Evolutionary conservation across 1,140 invertebrate genomes (phyloP), one percentile per base, ranked within the genome.

Genomic region (Hestina assimilis): DNA sequence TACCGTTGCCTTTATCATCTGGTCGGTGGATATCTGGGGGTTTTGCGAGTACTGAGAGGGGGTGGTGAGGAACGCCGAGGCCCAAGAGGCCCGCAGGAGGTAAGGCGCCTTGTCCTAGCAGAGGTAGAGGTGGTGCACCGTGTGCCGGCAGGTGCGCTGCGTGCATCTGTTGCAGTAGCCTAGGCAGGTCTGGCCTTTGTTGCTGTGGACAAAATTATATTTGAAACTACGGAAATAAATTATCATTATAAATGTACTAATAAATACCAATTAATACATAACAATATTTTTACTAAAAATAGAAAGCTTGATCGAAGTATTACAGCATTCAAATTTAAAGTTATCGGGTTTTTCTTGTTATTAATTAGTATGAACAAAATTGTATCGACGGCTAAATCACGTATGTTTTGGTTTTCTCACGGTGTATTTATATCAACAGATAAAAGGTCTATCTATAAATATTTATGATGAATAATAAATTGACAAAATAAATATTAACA

Each of bases 91-190:
- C 91, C 61, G 89, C 91, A 26, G 93, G 93, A 2, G 93, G 90
- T 19, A 93, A 80, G 29, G 92, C 91, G 7, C 94, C 94, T 81
- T 95, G 95, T 17, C 94, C 94, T 72, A 92, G 71, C 4, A 90
- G 74, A 0, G 89, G 89, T 48, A 92, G 89, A 90, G 69, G 93
- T 78, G 81, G 96, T 93, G 56, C 93, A 90, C 92, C 90, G 72
- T 96, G 95, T 2, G 94, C 93, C 14, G 95, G 95, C 58, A 97
- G 75, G 83, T 97, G 95, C 75, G 96, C 93, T 4, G 96, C 95
- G 73, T 97, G 96, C 95, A 97, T 96, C 89, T 97, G 96, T 86
- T 96, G 95, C 79, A 95, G 80, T 64, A 95, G 72, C 78, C 94
- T 90, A 1, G 93, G 94, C 43, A 95, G 79, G 77, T 95, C 94